These are phyloP conservation scores for Drosophila fungiperda DNA, from an alignment of 2,888 invertebrate genomes.

Conservation along the genomic window DNA sequence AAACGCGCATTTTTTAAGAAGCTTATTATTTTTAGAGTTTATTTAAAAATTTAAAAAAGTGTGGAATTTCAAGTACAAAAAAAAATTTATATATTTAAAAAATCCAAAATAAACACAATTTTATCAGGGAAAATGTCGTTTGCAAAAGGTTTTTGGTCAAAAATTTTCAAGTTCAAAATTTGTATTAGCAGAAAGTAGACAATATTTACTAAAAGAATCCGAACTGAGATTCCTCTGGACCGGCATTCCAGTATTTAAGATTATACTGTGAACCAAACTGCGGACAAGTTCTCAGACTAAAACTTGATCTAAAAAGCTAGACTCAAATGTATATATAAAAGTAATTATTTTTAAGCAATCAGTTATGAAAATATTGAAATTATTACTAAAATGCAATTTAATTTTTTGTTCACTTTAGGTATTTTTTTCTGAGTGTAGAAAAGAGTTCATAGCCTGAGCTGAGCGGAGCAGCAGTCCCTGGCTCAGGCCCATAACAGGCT, in stretches of 20 bases:
- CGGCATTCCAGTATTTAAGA: too few relatives aligned
- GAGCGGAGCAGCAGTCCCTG: not conserved
- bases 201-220: not conserved
- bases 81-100: not conserved
- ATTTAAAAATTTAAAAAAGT: not conserved
- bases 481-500: conserved; percentile 19
- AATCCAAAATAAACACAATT: not conserved
- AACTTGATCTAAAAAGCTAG: too few relatives aligned
- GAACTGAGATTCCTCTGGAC: not conserved
- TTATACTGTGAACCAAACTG: too few relatives aligned
- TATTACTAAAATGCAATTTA: not conserved
- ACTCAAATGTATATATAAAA: too few relatives aligned
- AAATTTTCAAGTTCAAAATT: not conserved
- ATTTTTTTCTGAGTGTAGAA: not conserved
- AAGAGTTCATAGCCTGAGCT: not conserved
- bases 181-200: not conserved
- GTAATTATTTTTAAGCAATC: too few relatives aligned
- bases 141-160: not conserved
- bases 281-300: too few relatives aligned
- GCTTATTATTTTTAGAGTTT: not conserved
- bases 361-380: not conserved
- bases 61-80: not conserved
- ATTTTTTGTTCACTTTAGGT: not conserved
- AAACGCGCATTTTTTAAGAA: not conserved
- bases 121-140: not conserved